Base-by-base conservation (phyloP, 2,113 vertebrate species). In the Centropristis striata region DNA sequence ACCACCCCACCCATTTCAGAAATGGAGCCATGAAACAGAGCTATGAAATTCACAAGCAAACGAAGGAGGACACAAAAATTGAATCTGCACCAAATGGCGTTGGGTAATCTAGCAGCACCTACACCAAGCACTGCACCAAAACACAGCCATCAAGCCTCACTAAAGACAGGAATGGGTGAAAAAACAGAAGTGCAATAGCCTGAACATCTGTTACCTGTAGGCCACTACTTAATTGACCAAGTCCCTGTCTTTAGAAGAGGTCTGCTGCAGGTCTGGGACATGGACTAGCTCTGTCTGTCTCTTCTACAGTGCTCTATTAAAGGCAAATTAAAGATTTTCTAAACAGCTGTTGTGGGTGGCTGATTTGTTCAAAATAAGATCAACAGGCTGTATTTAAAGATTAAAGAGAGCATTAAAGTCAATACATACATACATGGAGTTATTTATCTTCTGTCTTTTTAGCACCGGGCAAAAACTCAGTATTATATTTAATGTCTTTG, bases 171-270 rank as follows among this genome's bases (percentile, higher is more conserved):
- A 71, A 75, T 51, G 21, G 8, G 12, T 25, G 25, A 57, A 23
- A 67, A 32, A 60, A 15, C 27, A 57, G 13, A 66, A 8, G 20
- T 23, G 32, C n/a, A 66, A 27, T 28, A 8, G 60, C 47, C 20
- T 72, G 37, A 76, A 76, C 78, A 73, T 79, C 54, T 74, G 71
- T 70, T 32, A 76, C 81, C 81, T 70, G 55, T 32, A 42, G 51
- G 36, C 47, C 3, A n/a, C 32, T 54, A 42, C 18, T 41, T 18
- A 36, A 51, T n/a, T 53, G 27, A 20, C 13, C 16, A 46, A 51
- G 32, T 6, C 25, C 27, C 23, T 39, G 1, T 41, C 55, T 42
- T n/a, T 60, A 23, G 21, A 41, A 42, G 50, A 39, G 36, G 8
- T 50, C 36, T 69, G 42, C 75, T 69, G 66, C 67, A 69, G 61